Evolutionary conservation across 1,140 invertebrate genomes (phyloP).

Genomic region (Hylaeus volcanicus): DNA sequence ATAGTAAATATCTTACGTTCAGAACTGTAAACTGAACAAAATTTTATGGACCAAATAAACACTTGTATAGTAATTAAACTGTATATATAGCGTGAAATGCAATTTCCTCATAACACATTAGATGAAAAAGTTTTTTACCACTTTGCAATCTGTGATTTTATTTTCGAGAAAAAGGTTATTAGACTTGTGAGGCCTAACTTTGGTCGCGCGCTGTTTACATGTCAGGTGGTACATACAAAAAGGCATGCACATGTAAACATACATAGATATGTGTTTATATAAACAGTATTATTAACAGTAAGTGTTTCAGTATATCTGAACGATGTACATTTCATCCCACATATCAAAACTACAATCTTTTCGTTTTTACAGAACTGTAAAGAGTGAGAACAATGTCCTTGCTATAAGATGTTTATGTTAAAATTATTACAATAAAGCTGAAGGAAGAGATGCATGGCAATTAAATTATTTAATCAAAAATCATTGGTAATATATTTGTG

Average conservation of each 20-base stretch:
- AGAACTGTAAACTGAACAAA: conserved; percentile 1
- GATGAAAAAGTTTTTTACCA: not conserved
- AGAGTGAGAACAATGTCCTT: too few relatives aligned
- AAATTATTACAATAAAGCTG: too few relatives aligned
- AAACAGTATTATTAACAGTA: not conserved
- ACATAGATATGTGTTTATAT: not conserved
- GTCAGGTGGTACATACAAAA: too few relatives aligned
- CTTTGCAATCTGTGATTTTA: not conserved
- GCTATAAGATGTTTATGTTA: too few relatives aligned
- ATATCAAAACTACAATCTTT: not conserved
- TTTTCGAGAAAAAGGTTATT: not conserved
- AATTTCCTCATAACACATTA: not conserved
- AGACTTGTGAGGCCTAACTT: not conserved
- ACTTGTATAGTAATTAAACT: not conserved
- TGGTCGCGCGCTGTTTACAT: too few relatives aligned
- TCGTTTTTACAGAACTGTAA: too few relatives aligned
- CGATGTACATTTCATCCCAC: not conserved
- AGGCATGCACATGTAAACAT: not conserved
- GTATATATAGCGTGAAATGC: not conserved
- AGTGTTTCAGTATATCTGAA: not conserved
- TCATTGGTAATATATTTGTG: too few relatives aligned
- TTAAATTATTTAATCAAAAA: too few relatives aligned
- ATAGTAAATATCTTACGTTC: conserved; percentile 45
- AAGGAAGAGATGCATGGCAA: too few relatives aligned
- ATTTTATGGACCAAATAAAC: not conserved